phyloP scores from a whole-genome alignment of 2,888 invertebrate genomes.

The Acleris literana region DNA sequence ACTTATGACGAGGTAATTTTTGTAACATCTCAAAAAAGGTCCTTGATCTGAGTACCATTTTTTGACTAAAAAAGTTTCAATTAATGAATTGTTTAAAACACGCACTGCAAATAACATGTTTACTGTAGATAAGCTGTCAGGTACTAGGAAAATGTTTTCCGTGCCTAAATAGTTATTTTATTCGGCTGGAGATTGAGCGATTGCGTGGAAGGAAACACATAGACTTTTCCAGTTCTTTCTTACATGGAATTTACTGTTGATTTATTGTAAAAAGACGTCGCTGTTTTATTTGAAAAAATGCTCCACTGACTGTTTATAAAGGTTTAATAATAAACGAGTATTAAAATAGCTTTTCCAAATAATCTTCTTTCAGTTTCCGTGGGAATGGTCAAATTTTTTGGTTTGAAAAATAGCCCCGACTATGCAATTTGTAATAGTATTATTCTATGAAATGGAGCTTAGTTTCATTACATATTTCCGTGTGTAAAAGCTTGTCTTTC shows the following conservation, averaged over 20 bases:
- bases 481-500: constrained; percentile 20
- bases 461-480: not conserved
- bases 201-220: constrained; percentile 9
- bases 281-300: too few species aligned
- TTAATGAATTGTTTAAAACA: not conserved
- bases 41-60: too few species aligned
- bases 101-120: constrained; percentile 1
- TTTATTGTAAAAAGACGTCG: constrained; percentile 3
- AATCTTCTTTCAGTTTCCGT: too few species aligned
- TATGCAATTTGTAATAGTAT: not conserved
- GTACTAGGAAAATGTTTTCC: constrained; percentile 48
- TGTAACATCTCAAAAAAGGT: too few species aligned
- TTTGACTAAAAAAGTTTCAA: too few species aligned
- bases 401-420: too few species aligned
- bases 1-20: too few species aligned
- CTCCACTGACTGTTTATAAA: too few species aligned
- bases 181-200: constrained; percentile 45
- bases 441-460: not conserved
- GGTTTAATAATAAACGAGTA: too few species aligned
- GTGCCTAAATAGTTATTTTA: constrained; percentile 47
- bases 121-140: constrained; percentile 39
- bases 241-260: not conserved
- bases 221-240: constrained; percentile 9
- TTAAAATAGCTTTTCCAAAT: too few species aligned
- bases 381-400: too few species aligned